Evolutionary conservation across 2,888 invertebrate species (phyloP), one percentile per base, ranked within the genome.

Genomic region (Cheilosia scutellata): DNA sequence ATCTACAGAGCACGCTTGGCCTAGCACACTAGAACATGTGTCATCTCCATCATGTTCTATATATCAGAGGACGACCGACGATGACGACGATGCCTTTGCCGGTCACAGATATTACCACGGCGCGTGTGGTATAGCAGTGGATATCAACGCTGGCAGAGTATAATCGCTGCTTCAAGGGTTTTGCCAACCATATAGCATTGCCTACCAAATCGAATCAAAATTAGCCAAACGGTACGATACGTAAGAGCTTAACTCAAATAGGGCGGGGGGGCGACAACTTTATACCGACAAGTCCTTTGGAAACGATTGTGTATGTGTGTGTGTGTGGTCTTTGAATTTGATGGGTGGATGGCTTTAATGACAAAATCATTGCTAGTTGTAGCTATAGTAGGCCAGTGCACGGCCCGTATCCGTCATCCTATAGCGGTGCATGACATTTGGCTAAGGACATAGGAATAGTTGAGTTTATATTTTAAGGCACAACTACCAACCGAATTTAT

Each of bases 121-220:
- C 5, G 37, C 16, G 27, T 58, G 51, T 11, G 53, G 7, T 29
- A 5, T 63, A 42, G 51, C 49, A 31, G 44, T 27, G 47, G 53
- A 68, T 68, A 75, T 63, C 68, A 68, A 62, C 62, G 60, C 47
- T 74, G 31, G 33, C 65, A 33, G 37, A 44, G n/a, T 37, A 40
- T 44, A 71, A 53, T 65, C 66, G 55, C 20, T 51, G 63, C 37
- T 63, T 2, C 33, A 27, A 66, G 68, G 40, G 33, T 31, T 33
- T 44, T 51, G 16, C 40, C 58, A 20, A 49, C n/a, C 40, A 47
- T 49, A 25, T 11, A 25, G 44, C 31, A 31, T 49, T 47, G 42
- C 40, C 44, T 31, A n/a, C 33, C 33, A 68, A 77, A 84, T 80
- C 79, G 53, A 75, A 84, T 75, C 68, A 75, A 79, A 20, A 79